Percentiles rank a stretch among this genome's conserved stretches.
These are phyloP conservation scores for Antheraea yamamai DNA, from an alignment of 2,888 invertebrate species.

Conservation along the genomic window DNA sequence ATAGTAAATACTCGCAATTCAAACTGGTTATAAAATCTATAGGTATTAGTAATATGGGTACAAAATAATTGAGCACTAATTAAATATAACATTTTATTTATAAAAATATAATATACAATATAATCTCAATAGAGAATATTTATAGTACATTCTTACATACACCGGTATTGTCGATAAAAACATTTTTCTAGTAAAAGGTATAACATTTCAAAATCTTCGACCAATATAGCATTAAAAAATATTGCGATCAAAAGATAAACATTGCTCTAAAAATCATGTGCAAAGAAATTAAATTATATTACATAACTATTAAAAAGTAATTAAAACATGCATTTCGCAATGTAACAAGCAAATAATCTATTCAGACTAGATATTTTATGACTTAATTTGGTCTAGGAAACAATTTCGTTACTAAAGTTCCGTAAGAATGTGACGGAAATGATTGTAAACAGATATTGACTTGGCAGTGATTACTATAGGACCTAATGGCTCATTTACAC, in stretches of 20 bases:
- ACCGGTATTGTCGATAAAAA: constrained; percentile 52
- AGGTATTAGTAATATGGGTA: background rate
- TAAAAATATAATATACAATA: constrained; percentile 66
- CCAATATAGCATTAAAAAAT: background rate
- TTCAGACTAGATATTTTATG: background rate
- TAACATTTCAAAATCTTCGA: background rate
- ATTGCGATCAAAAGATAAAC: background rate
- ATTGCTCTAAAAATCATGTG: background rate
- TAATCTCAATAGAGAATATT: constrained; percentile 72
- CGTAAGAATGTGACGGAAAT: background rate
- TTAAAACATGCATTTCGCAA: background rate
- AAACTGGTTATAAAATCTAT: background rate
- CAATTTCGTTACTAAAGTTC: background rate
- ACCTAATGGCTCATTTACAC: background rate
- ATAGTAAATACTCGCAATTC: background rate
- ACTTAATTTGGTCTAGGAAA: background rate
- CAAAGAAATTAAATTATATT: background rate
- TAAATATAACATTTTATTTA: constrained; percentile 61
- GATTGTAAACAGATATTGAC: background rate
- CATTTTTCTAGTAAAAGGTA: constrained; percentile 28
- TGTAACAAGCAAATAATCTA: background rate
- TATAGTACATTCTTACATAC: constrained; percentile 54
- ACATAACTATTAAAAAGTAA: background rate
- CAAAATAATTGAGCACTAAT: constrained; percentile 16
- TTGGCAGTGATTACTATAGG: background rate